Conservation (phyloP, 2,113 vertebrate genomes). For the Tupaia tana region DNA sequence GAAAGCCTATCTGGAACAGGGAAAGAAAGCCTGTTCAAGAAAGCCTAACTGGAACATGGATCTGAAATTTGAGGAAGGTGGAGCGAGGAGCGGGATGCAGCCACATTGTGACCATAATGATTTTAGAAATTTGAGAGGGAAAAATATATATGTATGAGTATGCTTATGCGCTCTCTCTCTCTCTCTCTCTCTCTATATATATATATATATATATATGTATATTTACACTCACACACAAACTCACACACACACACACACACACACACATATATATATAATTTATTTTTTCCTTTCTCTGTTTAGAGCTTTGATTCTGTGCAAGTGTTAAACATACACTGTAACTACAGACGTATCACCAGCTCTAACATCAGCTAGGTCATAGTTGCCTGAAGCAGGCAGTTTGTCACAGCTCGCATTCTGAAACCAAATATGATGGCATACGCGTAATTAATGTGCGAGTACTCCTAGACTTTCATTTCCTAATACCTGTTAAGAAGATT, state of each 20-base stretch:
- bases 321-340: not conserved
- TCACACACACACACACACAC: not conserved
- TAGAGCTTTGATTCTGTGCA: not conserved
- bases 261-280: not conserved
- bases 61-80: not conserved
- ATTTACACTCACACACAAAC: too few species aligned
- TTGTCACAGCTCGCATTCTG: not conserved
- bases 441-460: not conserved
- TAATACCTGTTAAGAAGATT: not conserved
- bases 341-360: not conserved
- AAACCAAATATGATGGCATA: not conserved
- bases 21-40: not conserved
- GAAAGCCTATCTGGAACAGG: not conserved
- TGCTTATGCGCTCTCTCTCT: not conserved
- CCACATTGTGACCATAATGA: not conserved
- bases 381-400: not conserved
- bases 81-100: not conserved
- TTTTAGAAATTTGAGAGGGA: constrained; percentile 16
- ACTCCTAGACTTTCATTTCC: not conserved
- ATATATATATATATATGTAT: not conserved
- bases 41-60: not conserved
- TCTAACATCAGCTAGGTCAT: not conserved
- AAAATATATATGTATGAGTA: not conserved
- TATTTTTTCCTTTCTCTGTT: not conserved
- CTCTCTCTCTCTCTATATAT: too few species aligned